phyloP scores from a whole-genome alignment of 1,140 invertebrate species.

The Ladona fulva region DNA sequence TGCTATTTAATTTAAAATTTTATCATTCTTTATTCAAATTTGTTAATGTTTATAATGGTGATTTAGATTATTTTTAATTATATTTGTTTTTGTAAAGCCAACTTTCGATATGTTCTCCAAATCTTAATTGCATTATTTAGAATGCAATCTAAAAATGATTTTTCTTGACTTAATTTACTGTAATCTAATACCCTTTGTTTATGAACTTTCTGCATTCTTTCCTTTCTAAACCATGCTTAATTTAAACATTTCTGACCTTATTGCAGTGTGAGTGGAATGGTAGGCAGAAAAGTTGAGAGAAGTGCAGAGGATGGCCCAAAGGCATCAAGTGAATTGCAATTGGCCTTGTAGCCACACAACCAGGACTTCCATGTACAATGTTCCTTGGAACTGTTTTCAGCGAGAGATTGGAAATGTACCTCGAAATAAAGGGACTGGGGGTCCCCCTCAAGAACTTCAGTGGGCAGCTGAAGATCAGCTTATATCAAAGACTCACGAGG shows the following conservation, averaged over 20 bases:
- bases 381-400: not conserved
- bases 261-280: not conserved
- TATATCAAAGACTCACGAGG: constrained; percentile 39
- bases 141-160: too few relatives aligned
- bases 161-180: too few relatives aligned
- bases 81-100: too few relatives aligned
- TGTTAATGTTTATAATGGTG: too few relatives aligned
- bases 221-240: too few relatives aligned
- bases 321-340: not conserved
- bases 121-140: too few relatives aligned
- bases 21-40: too few relatives aligned
- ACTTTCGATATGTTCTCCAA: too few relatives aligned
- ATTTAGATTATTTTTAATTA: too few relatives aligned
- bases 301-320: not conserved
- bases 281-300: not conserved
- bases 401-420: not conserved
- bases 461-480: constrained; percentile 43
- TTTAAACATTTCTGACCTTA: not conserved
- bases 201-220: too few relatives aligned
- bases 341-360: not conserved
- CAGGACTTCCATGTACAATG: not conserved
- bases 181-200: too few relatives aligned
- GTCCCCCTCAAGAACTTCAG: constrained; percentile 31
- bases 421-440: not conserved
- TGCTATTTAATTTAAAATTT: too few relatives aligned